Conservation (phyloP, 2,113 vertebrate genomes). For the Pluvianellus socialis region DNA sequence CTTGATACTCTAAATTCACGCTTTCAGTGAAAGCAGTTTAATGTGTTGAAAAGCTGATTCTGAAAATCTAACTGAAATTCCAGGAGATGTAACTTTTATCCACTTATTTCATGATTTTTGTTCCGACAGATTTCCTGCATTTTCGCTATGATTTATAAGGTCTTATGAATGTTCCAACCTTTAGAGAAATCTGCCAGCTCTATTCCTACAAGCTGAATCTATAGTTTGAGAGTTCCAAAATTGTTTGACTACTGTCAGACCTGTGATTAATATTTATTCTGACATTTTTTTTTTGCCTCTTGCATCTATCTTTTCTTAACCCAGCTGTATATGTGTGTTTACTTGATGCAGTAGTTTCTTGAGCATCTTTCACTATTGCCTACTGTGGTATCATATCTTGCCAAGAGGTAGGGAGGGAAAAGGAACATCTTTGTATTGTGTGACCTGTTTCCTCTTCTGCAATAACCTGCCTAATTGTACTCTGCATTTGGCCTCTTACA, state of each 20-base stretch:
- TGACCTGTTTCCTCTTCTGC: conserved; percentile 59
- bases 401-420: conserved; percentile 4
- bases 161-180: neutral
- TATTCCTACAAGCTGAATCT: conserved; percentile 14
- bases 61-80: neutral
- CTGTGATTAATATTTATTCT: conserved; percentile 30
- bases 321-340: neutral
- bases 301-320: conserved; percentile 17
- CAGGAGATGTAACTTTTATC: neutral
- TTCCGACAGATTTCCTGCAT: neutral
- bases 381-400: conserved; percentile 42
- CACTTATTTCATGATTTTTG: neutral
- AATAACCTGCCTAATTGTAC: conserved; percentile 46
- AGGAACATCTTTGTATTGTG: conserved; percentile 40
- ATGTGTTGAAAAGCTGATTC: neutral
- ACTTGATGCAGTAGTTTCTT: neutral
- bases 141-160: neutral
- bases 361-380: conserved; percentile 45
- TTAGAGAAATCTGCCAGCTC: conserved; percentile 24
- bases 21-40: neutral
- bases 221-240: conserved; percentile 31
- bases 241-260: neutral
- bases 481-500: conserved; percentile 37
- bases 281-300: neutral
- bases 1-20: neutral